Conservation (phyloP, 2,797 vertebrate genomes). For the Phataginus tricuspis region DNA sequence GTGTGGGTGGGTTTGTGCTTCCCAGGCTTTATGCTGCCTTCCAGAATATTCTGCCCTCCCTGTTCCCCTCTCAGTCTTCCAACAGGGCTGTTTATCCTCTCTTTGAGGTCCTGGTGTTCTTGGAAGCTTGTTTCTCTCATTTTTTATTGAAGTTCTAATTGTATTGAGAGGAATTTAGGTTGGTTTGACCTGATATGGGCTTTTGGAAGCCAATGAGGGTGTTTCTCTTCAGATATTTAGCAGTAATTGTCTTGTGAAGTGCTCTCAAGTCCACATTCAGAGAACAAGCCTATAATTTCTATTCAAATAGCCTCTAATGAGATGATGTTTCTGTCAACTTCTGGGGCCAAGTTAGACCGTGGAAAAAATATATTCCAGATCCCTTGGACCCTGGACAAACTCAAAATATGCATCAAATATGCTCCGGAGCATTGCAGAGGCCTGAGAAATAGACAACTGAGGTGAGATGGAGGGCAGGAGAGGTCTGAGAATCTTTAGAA, state of each 20-base stretch:
- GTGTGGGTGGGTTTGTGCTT: background rate
- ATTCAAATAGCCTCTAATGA: slow-evolving; percentile 78
- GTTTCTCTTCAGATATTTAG: slow-evolving; percentile 75
- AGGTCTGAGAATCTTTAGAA: background rate
- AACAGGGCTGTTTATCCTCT: background rate
- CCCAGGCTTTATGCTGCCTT: background rate
- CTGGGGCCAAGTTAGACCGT: slow-evolving; percentile 60
- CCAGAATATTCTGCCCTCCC: background rate
- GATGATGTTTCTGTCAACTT: slow-evolving; percentile 73
- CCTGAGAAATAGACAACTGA: background rate
- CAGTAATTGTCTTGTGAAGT: slow-evolving; percentile 76
- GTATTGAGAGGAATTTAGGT: slow-evolving; percentile 73
- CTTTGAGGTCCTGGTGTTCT: slow-evolving; percentile 61
- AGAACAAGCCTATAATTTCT: slow-evolving; percentile 79
- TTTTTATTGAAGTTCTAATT: slow-evolving; percentile 71
- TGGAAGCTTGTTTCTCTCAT: slow-evolving; percentile 65
- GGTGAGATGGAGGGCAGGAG: background rate
- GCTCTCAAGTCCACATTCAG: slow-evolving; percentile 62
- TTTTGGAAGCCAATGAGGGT: slow-evolving; percentile 71
- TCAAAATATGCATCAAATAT: background rate
- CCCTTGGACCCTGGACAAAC: slow-evolving; percentile 39
- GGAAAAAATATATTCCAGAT: slow-evolving; percentile 63
- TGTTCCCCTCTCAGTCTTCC: background rate
- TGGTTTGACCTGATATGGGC: slow-evolving; percentile 75
- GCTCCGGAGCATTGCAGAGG: background rate